Conservation (phyloP, 2,797 vertebrate genomes). For the Alosa sapidissima region DNA sequence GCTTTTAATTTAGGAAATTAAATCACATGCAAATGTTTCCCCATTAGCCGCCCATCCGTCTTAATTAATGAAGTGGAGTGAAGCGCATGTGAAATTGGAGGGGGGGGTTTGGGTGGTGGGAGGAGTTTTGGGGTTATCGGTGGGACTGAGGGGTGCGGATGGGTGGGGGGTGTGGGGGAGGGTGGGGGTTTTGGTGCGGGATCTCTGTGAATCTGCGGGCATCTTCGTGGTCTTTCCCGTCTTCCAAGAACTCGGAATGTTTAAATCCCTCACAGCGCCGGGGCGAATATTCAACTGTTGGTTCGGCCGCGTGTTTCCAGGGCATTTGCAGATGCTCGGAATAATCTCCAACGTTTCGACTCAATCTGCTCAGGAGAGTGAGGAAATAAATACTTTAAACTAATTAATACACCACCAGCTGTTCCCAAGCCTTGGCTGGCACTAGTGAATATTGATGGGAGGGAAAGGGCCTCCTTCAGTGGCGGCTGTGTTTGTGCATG, state of each 20-base stretch:
- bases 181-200: neutral
- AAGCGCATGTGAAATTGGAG: constrained; percentile 71
- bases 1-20: constrained; percentile 76
- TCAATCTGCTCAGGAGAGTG: constrained; percentile 99
- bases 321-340: constrained; percentile 99
- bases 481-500: constrained; percentile 96
- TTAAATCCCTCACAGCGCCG: constrained; percentile 78
- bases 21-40: constrained; percentile 79
- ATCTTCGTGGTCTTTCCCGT: constrained; percentile 73
- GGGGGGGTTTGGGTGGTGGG: constrained; percentile 4
- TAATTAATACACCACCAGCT: constrained; percentile 99
- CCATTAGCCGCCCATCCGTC: constrained; percentile 80
- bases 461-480: constrained; percentile 87
- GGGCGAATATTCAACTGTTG: constrained; percentile 86
- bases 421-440: constrained; percentile 99
- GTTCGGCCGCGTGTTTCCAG: constrained; percentile 94
- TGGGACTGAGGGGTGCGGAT: neutral
- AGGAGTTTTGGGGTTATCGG: neutral
- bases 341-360: constrained; percentile 99
- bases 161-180: neutral
- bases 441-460: constrained; percentile 99
- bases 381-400: constrained; percentile 99
- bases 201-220: constrained; percentile 58
- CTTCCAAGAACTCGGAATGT: constrained; percentile 72
- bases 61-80: constrained; percentile 78